Percentiles rank a stretch among this genome's conserved stretches.
Evolutionary conservation across 2,113 vertebrate genomes (phyloP).

Genomic region (Callocephalon fimbriatum): DNA sequence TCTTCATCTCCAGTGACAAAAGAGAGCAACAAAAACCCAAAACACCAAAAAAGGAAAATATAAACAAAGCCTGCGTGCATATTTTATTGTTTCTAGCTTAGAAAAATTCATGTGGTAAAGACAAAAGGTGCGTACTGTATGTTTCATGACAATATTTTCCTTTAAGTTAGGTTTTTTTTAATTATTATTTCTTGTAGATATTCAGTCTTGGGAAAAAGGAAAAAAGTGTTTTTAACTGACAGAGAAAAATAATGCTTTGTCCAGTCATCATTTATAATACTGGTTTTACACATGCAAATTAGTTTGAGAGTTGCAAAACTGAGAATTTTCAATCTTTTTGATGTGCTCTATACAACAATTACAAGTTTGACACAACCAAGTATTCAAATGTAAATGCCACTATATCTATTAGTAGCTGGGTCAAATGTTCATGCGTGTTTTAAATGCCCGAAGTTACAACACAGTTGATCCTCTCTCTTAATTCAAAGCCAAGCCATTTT

Average conservation of each 20-base stretch:
- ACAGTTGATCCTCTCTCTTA: background rate
- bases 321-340: background rate
- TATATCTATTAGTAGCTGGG: background rate
- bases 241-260: accelerated
- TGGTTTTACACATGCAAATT: background rate
- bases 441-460: background rate
- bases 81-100: background rate
- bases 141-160: background rate
- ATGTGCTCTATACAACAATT: background rate
- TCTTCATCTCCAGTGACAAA: background rate
- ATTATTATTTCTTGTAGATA: background rate
- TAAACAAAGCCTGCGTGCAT: accelerated
- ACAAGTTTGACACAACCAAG: background rate
- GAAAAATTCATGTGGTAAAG: background rate
- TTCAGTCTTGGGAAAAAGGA: background rate
- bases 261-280: background rate
- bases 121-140: background rate
- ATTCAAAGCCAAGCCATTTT: conserved; percentile 16
- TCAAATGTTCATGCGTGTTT: background rate
- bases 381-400: background rate
- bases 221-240: background rate
- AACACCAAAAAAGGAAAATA: background rate
- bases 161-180: background rate
- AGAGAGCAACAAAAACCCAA: background rate
- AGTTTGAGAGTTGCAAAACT: background rate